Conservation (phyloP, 2,888 invertebrate species). For the Argynnis bischoffii region DNA sequence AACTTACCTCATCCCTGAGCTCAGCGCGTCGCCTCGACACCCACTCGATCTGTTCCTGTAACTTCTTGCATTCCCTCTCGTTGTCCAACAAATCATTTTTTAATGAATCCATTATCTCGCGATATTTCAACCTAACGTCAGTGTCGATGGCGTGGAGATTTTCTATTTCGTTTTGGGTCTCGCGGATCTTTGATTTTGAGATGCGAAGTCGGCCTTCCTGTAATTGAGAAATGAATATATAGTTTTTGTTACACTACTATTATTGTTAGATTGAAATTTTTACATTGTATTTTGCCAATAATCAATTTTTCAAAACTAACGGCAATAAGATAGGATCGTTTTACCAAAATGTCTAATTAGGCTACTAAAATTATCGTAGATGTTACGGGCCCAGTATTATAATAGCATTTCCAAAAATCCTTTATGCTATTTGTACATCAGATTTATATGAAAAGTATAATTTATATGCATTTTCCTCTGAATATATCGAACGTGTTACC, state of each 20-base stretch:
- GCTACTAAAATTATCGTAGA: no score
- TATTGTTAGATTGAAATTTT: not conserved
- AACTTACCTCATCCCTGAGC: conserved; percentile 64
- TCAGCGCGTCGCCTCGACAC: conserved; percentile 69
- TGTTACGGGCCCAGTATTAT: no score
- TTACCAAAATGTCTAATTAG: no score
- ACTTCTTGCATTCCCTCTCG: conserved; percentile 69
- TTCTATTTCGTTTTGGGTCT: conserved; percentile 73
- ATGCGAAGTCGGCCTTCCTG: conserved; percentile 72
- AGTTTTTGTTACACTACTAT: no score
- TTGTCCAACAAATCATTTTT: conserved; percentile 60
- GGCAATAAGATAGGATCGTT: no score
- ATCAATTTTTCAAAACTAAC: no score
- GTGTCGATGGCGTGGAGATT: conserved; percentile 71
- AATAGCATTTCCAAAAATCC: no score
- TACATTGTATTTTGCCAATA: no score
- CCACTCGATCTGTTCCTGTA: conserved; percentile 77
- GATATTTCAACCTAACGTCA: conserved; percentile 60
- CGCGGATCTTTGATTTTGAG: conserved; percentile 71
- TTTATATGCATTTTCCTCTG: no score
- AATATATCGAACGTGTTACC: no score
- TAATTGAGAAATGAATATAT: not conserved
- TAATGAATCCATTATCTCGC: conserved; percentile 67
- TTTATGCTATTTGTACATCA: no score
- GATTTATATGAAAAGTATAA: no score